Evolutionary conservation across 2,797 vertebrate genomes (phyloP).

Genomic region (Stomatorhinus walkeri): DNA sequence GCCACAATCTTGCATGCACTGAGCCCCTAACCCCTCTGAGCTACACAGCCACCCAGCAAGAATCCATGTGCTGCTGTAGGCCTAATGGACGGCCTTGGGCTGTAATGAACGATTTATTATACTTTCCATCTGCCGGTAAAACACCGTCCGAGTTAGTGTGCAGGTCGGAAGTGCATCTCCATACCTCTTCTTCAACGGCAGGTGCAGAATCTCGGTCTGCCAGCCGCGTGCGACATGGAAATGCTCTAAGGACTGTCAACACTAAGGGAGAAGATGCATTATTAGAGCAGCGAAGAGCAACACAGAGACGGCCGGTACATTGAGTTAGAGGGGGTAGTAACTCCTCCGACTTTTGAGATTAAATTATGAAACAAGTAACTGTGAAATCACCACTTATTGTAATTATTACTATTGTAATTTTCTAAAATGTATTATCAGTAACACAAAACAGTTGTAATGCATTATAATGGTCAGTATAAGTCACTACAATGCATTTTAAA

Average conservation of each 20-base stretch:
- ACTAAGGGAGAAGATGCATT: conserved; percentile 54
- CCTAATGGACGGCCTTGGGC: background rate
- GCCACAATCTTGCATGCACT: background rate
- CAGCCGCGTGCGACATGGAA: conserved; percentile 83
- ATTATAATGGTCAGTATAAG: background rate
- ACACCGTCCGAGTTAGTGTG: background rate
- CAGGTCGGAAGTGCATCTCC: background rate
- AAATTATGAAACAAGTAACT: background rate
- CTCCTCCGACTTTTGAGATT: background rate
- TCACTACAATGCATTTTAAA: background rate
- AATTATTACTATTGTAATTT: background rate
- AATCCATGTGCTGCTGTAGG: background rate
- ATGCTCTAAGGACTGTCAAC: conserved; percentile 83
- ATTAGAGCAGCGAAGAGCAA: background rate
- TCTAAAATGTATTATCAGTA: background rate
- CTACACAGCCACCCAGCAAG: background rate
- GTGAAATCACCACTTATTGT: background rate
- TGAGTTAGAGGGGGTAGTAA: background rate
- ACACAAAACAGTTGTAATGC: background rate
- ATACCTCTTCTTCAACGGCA: conserved; percentile 82
- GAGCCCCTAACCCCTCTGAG: background rate
- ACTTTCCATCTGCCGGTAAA: background rate
- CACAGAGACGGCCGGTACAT: background rate
- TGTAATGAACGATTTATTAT: background rate
- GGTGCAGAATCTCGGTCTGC: conserved; percentile 71